phyloP scores from a whole-genome alignment of 2,113 vertebrate genomes.

The Argyrosomus japonicus region DNA sequence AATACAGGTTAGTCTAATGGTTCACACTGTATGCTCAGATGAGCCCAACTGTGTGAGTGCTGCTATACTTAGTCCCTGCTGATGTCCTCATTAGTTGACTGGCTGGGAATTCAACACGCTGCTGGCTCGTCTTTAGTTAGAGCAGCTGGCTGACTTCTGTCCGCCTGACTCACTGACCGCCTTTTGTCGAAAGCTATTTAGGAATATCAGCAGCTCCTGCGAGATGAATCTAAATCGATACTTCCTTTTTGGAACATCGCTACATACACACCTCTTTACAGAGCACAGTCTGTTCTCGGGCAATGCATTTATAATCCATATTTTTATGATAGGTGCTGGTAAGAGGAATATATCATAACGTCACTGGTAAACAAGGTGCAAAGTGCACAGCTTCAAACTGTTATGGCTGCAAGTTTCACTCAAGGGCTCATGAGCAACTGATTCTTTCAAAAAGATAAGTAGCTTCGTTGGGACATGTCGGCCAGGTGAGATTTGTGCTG shows the following conservation, averaged over 20 bases:
- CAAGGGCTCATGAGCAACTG: neutral
- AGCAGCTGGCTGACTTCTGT: constrained; percentile 10
- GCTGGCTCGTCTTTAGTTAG: constrained; percentile 18
- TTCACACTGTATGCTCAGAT: neutral
- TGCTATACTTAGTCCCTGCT: constrained; percentile 47
- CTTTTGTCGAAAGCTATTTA: neutral
- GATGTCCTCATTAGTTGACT: constrained; percentile 34
- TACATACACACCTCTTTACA: neutral
- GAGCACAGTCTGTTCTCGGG: neutral
- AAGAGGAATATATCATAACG: neutral
- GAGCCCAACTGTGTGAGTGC: constrained; percentile 3
- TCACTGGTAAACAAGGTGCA: constrained; percentile 29
- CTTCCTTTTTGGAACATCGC: neutral
- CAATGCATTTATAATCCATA: neutral
- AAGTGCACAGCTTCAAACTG: constrained; percentile 20
- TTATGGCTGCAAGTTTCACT: neutral
- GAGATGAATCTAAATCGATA: neutral
- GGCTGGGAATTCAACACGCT: constrained; percentile 35
- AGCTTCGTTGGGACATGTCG: neutral
- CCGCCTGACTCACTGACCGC: constrained; percentile 35
- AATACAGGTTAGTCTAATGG: neutral
- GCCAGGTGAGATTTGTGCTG: neutral
- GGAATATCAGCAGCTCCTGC: no score
- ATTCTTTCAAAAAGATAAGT: neutral
- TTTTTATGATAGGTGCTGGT: constrained; percentile 13